Evolutionary conservation across 2,113 vertebrate genomes (phyloP).

Genomic region (Sciurus niger): DNA sequence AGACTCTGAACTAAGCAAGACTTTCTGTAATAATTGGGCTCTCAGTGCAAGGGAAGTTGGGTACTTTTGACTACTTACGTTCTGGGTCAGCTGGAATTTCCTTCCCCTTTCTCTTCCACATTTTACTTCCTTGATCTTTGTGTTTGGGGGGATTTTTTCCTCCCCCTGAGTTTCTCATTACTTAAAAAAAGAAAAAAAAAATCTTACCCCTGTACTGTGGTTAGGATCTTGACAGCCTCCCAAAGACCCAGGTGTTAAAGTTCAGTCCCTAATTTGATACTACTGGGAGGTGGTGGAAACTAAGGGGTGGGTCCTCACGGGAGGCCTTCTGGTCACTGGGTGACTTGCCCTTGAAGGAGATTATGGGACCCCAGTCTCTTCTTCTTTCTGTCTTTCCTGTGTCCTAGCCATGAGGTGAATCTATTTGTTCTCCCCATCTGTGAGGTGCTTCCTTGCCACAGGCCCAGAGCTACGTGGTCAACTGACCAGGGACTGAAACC

Average conservation of each 20-base stretch:
- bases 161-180: constrained; percentile 16
- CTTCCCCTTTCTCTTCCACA: constrained; percentile 73
- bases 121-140: constrained; percentile 56
- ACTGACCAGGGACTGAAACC: background rate
- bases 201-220: background rate
- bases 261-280: background rate
- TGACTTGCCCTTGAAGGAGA: background rate
- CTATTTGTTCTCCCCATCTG: background rate
- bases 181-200: background rate
- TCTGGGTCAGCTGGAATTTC: constrained; percentile 50
- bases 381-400: background rate
- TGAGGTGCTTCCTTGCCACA: background rate
- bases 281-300: background rate
- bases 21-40: constrained; percentile 49
- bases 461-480: background rate
- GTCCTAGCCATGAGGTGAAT: background rate
- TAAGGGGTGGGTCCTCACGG: background rate
- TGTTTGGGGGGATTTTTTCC: constrained; percentile 35
- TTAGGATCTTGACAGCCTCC: background rate
- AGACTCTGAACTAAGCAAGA: background rate
- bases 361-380: background rate
- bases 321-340: background rate
- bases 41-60: constrained; percentile 34
- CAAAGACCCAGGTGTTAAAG: background rate
- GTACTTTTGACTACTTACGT: constrained; percentile 20